These are phyloP conservation scores for Dendrophyllia cribrosa DNA, from an alignment of 64 coral and sea anemone species.

Conservation along the genomic window DNA sequence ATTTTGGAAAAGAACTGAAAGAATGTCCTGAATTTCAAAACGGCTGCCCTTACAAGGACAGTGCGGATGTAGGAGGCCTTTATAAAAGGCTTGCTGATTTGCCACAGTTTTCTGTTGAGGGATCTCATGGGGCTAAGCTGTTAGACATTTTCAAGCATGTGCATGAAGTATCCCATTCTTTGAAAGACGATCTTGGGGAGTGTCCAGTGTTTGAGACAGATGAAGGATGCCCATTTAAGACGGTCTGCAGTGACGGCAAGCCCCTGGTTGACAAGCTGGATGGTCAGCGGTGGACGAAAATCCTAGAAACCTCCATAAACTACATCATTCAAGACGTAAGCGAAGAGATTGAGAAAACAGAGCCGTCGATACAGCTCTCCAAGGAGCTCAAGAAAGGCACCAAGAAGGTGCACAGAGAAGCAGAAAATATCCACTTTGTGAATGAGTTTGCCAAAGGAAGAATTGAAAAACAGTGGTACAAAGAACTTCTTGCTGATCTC, in stretches of 20 bases:
- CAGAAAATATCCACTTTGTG: conserved; percentile 91
- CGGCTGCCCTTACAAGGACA: conserved; percentile 76
- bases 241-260: conserved; percentile 96
- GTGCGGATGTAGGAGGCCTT: conserved; percentile 66
- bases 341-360: conserved; percentile 67
- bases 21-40: conserved; percentile 74
- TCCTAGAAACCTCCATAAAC: conserved; percentile 62
- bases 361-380: conserved; percentile 75
- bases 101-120: conserved; percentile 65
- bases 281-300: conserved; percentile 77
- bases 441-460: conserved; percentile 89
- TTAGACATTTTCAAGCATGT: conserved; percentile 83
- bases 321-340: conserved; percentile 41
- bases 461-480: conserved; percentile 83
- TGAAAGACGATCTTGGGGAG: conserved; percentile 87
- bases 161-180: conserved; percentile 74
- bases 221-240: conserved; percentile 96
- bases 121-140: conserved; percentile 70
- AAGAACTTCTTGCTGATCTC: conserved; percentile 82
- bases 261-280: conserved; percentile 89
- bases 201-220: conserved; percentile 88
- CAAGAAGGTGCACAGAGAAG: conserved; percentile 76
- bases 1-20: conserved; percentile 34
- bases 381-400: conserved; percentile 92
- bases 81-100: conserved; percentile 81